Conservation (phyloP, 1,140 invertebrate genomes). For the Reticulitermes speratus region DNA sequence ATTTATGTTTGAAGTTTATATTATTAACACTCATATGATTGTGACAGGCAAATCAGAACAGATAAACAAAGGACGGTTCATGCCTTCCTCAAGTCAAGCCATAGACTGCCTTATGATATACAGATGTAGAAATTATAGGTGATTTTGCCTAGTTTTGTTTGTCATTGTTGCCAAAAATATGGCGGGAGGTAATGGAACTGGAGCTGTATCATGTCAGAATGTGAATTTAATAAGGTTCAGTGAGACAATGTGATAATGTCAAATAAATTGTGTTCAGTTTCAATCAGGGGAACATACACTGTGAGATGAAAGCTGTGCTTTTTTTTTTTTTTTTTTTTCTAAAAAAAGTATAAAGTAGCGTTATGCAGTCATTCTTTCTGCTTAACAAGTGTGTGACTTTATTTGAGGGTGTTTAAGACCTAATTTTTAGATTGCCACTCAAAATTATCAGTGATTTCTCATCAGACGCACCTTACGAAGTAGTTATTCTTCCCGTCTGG, state of each 20-base stretch:
- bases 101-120: background rate
- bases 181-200: background rate
- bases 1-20: background rate
- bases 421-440: background rate
- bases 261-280: conserved; percentile 33
- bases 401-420: background rate
- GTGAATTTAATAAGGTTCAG: background rate
- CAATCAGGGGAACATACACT: conserved; percentile 16
- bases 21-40: background rate
- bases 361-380: background rate
- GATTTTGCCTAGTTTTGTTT: background rate
- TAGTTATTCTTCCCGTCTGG: background rate
- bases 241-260: conserved; percentile 28
- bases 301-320: background rate
- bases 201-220: background rate
- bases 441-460: background rate
- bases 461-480: background rate
- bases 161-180: background rate
- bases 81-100: background rate
- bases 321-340: background rate
- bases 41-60: background rate
- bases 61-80: background rate
- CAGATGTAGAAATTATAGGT: background rate
- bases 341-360: background rate
- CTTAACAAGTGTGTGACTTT: background rate